Base-by-base conservation (phyloP, 2,113 vertebrate species). In the Murina feae region DNA sequence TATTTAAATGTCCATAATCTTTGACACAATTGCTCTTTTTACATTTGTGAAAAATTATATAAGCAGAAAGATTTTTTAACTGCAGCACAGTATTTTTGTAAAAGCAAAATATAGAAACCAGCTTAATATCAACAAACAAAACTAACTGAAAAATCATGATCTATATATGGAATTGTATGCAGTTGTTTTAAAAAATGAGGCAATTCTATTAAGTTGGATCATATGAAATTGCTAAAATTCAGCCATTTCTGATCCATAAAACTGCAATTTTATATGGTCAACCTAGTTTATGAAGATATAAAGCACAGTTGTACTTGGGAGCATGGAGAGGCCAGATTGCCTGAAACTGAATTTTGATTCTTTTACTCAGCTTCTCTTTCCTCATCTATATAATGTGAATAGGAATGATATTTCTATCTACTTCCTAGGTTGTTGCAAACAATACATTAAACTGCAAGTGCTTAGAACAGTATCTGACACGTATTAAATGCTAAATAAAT, bases 51-150 rank as follows among this genome's bases (percentile, higher is more conserved):
- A 90, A 94, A 85, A 32, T 79, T 86, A 89, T 10, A 42, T 49
- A 95, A 86, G 28, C 28, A 79, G 18, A 75, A 93, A 86, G 11
- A 95, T 49, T 18, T 58, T 58, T 84, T 51, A 96, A 89, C 44
- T 71, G 14, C 0, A 89, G 30, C 55, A 65, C 4, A 51, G 6
- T 84, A 42, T 60, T 60, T 81, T 65, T 89, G 30, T 63, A 71
- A 92, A 92, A 37, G 80, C 47, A 84, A 97, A 94, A 42, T 75
- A 42, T 80, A 35, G 12, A 86, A 86, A 47, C 47, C 47, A 37
- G 25, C 53, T 69, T 86, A 89, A 18, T 39, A 78, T 63, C 44
- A 89, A 42, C 9, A 68, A 74, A 89, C 12, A 65, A 13, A 69
- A 9, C 42, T 86, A 69, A 79, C 2, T 89, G 85, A 65, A 91